These are phyloP conservation scores for Lytechinus pictus DNA, from an alignment of 35 echinoderm and acorn worm genomes.

Conservation along the genomic window DNA sequence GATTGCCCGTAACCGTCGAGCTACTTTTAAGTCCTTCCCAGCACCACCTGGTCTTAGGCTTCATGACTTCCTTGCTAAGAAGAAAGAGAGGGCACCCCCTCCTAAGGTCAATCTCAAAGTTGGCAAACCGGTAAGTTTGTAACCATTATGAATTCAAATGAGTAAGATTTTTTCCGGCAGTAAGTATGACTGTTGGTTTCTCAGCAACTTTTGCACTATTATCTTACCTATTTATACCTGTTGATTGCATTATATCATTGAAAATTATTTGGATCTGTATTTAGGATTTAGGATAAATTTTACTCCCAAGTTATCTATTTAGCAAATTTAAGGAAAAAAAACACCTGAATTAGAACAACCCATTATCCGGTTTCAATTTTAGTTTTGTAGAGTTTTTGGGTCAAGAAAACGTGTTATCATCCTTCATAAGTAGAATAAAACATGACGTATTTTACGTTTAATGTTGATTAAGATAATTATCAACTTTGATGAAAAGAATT, in stretches of 20 bases:
- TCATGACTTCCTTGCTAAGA: slow-evolving; percentile 86
- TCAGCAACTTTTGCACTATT: too few species aligned
- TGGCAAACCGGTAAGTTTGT: slow-evolving; percentile 87
- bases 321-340: neutral
- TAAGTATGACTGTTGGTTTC: too few species aligned
- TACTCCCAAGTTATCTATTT: neutral
- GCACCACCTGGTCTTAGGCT: slow-evolving; percentile 78
- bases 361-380: too few species aligned
- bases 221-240: too few species aligned
- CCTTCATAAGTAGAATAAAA: too few species aligned
- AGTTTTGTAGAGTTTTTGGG: too few species aligned
- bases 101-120: slow-evolving; percentile 91
- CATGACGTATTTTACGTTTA: neutral
- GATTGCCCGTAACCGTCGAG: slow-evolving; percentile 66
- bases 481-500: neutral
- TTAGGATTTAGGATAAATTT: neutral
- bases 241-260: too few species aligned
- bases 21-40: slow-evolving; percentile 69
- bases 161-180: too few species aligned
- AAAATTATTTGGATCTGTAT: neutral
- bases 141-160: too few species aligned
- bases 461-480: neutral
- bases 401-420: too few species aligned
- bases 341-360: too few species aligned
- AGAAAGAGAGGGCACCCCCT: slow-evolving; percentile 69